Conservation (phyloP, 2,113 vertebrate species). For the Geococcyx californianus region DNA sequence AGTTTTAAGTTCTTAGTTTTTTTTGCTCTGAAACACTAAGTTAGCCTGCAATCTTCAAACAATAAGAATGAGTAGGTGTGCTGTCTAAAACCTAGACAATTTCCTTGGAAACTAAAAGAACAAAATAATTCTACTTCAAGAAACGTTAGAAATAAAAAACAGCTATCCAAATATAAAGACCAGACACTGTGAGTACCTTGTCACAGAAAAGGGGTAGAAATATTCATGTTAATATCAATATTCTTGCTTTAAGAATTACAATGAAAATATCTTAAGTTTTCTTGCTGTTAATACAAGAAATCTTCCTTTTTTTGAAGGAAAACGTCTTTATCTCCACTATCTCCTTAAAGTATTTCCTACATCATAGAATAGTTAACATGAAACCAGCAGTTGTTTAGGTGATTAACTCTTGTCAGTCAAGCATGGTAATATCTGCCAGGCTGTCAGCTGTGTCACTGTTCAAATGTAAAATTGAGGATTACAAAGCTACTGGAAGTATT, state of each 20-base stretch:
- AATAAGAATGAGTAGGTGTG: too few species aligned
- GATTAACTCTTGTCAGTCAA: background rate
- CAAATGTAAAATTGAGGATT: background rate
- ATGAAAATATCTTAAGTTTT: background rate
- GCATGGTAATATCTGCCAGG: background rate
- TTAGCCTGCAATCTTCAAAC: background rate
- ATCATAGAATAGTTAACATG: background rate
- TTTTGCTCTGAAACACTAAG: background rate
- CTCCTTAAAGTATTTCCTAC: background rate
- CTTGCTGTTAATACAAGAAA: background rate
- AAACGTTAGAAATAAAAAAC: background rate
- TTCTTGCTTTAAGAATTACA: background rate
- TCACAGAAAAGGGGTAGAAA: fast-evolving
- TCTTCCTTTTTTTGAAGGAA: background rate
- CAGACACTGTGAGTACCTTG: background rate
- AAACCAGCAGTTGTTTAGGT: background rate
- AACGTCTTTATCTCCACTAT: background rate
- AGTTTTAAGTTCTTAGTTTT: background rate
- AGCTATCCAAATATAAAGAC: background rate
- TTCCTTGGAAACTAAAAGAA: background rate
- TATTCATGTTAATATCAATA: background rate
- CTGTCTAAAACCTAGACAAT: fast-evolving
- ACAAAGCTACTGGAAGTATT: background rate
- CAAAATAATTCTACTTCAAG: background rate
- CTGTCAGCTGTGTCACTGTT: background rate